Percentiles rank a stretch among this genome's conserved stretches.
Evolutionary conservation across 1,140 invertebrate species (phyloP).

Genomic region (Zaprionus taronus): DNA sequence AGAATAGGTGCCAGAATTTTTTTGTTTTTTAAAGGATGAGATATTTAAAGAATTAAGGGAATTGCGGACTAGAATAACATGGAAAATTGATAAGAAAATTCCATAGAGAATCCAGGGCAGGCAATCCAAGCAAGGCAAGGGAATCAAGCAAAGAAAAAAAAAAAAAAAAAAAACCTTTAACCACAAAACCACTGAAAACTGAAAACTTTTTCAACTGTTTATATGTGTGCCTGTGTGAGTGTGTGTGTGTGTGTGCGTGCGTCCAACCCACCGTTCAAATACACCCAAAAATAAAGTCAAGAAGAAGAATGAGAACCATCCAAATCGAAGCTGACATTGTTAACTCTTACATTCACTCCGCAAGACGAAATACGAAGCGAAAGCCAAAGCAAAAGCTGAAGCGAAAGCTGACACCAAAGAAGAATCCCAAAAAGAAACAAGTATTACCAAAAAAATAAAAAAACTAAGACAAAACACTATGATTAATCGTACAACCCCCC

Average conservation of each 20-base stretch:
- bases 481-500: slow-evolving; percentile 17
- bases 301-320: slow-evolving; percentile 36
- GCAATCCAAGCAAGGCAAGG: not conserved
- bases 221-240: not conserved
- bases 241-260: slow-evolving; percentile 25
- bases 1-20: not conserved
- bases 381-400: slow-evolving; percentile 16
- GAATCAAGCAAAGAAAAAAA: not conserved
- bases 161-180: not conserved
- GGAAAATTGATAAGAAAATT: not conserved
- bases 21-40: not conserved
- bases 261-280: slow-evolving; percentile 56
- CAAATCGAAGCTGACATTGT: slow-evolving; percentile 82
- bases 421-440: slow-evolving; percentile 39
- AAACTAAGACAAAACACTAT: slow-evolving; percentile 29
- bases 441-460: slow-evolving; percentile 51
- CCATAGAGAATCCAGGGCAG: not conserved
- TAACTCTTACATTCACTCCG: slow-evolving; percentile 81
- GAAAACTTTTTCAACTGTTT: not conserved
- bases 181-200: slow-evolving; percentile 4
- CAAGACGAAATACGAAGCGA: slow-evolving; percentile 47
- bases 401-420: slow-evolving; percentile 10
- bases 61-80: no score
- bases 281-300: slow-evolving; percentile 4
- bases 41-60: no score